Conservation (phyloP, 37 sponge, comb jelly and placozoan species). For the Oscarella lobularis region DNA sequence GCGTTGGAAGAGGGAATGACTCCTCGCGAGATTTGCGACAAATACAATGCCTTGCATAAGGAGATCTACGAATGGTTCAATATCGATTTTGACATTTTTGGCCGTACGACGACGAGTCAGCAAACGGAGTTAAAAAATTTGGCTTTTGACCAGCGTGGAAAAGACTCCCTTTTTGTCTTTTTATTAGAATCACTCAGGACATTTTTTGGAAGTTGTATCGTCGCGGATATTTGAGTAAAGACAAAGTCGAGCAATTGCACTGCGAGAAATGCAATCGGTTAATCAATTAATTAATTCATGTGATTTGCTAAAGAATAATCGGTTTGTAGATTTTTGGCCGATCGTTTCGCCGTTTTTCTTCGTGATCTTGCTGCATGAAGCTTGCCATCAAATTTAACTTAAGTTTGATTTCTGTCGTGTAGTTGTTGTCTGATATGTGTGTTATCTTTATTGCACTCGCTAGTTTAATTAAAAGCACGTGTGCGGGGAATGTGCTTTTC, state of each 20-base stretch:
- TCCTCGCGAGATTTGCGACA: constrained; percentile 54
- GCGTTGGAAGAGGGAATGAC: constrained; percentile 86
- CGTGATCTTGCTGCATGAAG: too few species aligned
- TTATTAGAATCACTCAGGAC: constrained; percentile 84
- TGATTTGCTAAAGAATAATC: too few species aligned
- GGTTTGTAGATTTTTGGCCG: too few species aligned
- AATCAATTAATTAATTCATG: neutral
- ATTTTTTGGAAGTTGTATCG: constrained; percentile 88
- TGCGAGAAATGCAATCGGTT: constrained; percentile 72
- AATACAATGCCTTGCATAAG: constrained; percentile 61
- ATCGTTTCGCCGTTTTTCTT: too few species aligned
- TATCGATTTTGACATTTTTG: constrained; percentile 90
- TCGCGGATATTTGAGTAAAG: constrained; percentile 46
- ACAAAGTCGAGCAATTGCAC: constrained; percentile 83
- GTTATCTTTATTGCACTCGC: too few species aligned
- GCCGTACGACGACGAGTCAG: constrained; percentile 74
- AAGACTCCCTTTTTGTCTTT: too few species aligned
- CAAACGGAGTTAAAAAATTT: constrained; percentile 90
- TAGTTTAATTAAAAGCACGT: too few species aligned
- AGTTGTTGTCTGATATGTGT: too few species aligned
- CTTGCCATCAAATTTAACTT: too few species aligned
- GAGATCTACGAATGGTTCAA: constrained; percentile 91
- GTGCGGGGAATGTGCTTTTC: too few species aligned
- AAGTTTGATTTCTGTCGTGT: too few species aligned
- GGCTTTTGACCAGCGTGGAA: too few species aligned